phyloP scores from a whole-genome alignment of 1,140 invertebrate species.

The Caenorhabditis inopinata region DNA sequence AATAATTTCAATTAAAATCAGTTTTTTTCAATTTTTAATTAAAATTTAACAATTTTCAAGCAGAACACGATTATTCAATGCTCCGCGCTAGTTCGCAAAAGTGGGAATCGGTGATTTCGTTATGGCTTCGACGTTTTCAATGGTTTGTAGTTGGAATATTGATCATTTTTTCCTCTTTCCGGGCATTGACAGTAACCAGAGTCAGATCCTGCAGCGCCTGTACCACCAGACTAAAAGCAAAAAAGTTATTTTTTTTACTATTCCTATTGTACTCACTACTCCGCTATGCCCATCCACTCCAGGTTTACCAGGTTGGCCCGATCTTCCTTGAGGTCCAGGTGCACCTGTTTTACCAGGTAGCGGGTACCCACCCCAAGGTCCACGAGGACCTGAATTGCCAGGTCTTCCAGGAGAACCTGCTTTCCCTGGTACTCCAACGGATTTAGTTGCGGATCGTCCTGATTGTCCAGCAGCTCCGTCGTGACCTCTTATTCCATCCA shows the following conservation, averaged over 20 bases:
- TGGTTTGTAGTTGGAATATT: not conserved
- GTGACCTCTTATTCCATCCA: not conserved
- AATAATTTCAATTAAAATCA: too few species aligned
- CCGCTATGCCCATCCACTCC: slow-evolving; percentile 4
- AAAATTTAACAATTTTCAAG: not conserved
- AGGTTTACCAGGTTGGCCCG: not conserved
- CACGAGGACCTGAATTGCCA: not conserved
- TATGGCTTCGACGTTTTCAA: not conserved
- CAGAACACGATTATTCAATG: not conserved
- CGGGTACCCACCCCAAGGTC: not conserved
- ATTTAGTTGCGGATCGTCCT: not conserved
- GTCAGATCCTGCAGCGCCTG: slow-evolving; percentile 23
- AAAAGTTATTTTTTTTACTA: not conserved
- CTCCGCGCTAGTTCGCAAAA: not conserved
- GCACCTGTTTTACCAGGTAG: not conserved
- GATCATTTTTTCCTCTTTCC: not conserved
- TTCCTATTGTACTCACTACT: not conserved
- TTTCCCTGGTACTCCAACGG: not conserved
- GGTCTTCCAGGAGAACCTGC: not conserved
- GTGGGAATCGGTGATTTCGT: not conserved
- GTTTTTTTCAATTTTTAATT: not conserved
- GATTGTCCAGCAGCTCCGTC: not conserved
- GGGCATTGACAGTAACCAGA: slow-evolving; percentile 34
- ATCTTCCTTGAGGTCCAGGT: slow-evolving; percentile 14
- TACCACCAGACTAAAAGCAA: not conserved